phyloP scores from a whole-genome alignment of 2,797 vertebrate genomes.

The Tangara arthus region DNA sequence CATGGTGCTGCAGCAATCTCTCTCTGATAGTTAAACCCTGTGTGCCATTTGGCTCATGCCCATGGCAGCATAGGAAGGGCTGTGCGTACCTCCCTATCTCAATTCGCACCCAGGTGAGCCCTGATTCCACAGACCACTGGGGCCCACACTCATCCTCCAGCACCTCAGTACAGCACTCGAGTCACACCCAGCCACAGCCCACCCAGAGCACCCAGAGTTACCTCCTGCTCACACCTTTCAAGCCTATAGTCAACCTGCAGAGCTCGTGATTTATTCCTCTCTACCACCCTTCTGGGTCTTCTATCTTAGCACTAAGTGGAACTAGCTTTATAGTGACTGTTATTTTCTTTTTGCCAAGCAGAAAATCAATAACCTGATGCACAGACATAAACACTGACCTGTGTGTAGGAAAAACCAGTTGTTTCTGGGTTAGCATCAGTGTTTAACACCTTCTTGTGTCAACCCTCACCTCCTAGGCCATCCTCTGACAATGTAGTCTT shows the following conservation, averaged over 20 bases:
- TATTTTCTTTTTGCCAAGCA: neutral
- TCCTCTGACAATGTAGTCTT: neutral
- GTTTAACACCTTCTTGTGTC: neutral
- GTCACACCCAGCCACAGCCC: neutral
- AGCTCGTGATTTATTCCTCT: fast-evolving
- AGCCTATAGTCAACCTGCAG: neutral
- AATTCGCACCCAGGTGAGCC: neutral
- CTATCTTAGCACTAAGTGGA: neutral
- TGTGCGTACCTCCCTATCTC: fast-evolving
- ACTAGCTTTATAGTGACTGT: neutral
- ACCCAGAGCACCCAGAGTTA: neutral
- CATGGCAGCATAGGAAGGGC: neutral
- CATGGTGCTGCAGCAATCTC: neutral
- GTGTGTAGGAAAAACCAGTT: fast-evolving
- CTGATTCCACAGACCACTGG: neutral
- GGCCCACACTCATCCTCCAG: neutral
- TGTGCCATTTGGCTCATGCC: neutral
- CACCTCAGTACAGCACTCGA: neutral
- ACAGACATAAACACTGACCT: neutral
- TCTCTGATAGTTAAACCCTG: neutral
- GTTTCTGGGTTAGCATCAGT: neutral
- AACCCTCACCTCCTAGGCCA: neutral
- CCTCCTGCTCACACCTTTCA: neutral
- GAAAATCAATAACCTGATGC: neutral
- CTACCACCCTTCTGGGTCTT: neutral